These are phyloP conservation scores for Celastrina argiolus DNA, from an alignment of 2,888 invertebrate species.

Conservation along the genomic window DNA sequence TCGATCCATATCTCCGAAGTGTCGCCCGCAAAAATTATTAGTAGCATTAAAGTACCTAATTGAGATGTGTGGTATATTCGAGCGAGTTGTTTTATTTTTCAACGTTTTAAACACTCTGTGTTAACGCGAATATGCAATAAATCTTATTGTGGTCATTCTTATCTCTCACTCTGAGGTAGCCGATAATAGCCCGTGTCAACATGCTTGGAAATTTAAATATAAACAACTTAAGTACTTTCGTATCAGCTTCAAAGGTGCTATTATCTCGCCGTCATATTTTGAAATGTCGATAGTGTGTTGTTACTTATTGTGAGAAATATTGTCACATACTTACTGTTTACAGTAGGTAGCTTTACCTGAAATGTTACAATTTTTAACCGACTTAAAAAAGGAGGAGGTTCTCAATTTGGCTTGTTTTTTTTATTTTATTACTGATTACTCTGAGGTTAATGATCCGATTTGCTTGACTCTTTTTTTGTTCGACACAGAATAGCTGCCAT, in stretches of 20 bases:
- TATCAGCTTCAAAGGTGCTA: conserved; percentile 41
- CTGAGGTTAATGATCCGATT: too few relatives aligned
- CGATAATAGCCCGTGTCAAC: conserved; percentile 60
- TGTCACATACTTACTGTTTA: not conserved
- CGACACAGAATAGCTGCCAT: too few relatives aligned
- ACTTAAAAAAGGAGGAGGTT: too few relatives aligned
- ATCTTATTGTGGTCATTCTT: conserved; percentile 66
- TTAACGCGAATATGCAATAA: conserved; percentile 65
- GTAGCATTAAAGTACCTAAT: conserved; percentile 57
- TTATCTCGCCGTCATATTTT: conserved; percentile 41
- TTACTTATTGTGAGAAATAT: conserved; percentile 16
- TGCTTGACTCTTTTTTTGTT: too few relatives aligned
- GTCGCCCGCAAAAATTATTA: conserved; percentile 41
- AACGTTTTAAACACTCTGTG: conserved; percentile 50
- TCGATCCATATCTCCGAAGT: conserved; percentile 36
- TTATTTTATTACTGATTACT: too few relatives aligned
- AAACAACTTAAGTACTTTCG: conserved; percentile 54
- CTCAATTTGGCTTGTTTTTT: too few relatives aligned
- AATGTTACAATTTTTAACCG: not conserved
- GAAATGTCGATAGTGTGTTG: conserved; percentile 31
- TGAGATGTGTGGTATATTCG: conserved; percentile 57
- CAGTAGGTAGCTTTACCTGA: not conserved
- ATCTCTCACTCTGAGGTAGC: conserved; percentile 63
- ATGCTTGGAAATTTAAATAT: conserved; percentile 63
- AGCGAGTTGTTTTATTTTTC: conserved; percentile 48